Evolutionary conservation across 2,888 invertebrate genomes (phyloP).

Genomic region (Pristionchus entomophagus): DNA sequence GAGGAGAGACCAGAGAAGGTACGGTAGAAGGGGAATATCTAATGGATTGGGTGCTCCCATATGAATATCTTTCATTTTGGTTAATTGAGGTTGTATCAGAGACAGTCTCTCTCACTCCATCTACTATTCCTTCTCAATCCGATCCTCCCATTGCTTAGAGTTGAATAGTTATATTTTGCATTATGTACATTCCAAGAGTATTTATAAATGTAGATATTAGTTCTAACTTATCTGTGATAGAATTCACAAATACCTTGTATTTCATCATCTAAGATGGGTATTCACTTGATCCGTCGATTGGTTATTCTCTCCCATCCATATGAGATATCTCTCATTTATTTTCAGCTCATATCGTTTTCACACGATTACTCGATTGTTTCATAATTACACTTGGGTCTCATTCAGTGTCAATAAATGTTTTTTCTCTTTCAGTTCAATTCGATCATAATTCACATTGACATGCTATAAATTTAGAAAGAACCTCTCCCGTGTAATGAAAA

Average conservation of each 20-base stretch:
- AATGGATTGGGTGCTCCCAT: too few relatives aligned
- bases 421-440: background rate
- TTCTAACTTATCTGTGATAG: conserved; percentile 33
- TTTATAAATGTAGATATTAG: background rate
- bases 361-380: conserved; percentile 16
- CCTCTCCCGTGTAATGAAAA: background rate
- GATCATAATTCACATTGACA: background rate
- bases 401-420: conserved; percentile 31
- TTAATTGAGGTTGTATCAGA: conserved; percentile 23
- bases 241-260: background rate
- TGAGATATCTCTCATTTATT: background rate
- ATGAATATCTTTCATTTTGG: too few relatives aligned
- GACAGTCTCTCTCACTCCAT: background rate
- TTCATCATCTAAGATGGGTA: conserved; percentile 8
- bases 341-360: background rate
- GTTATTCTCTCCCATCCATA: background rate
- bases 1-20: conserved; percentile 2
- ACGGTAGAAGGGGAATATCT: background rate
- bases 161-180: background rate
- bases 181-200: conserved; percentile 26
- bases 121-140: background rate
- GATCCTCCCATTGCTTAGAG: conserved; percentile 30
- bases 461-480: background rate
- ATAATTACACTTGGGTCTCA: conserved; percentile 6
- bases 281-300: conserved; percentile 5